These are phyloP conservation scores for Nothocercus julius DNA, from an alignment of 2,113 vertebrate genomes.

Conservation along the genomic window DNA sequence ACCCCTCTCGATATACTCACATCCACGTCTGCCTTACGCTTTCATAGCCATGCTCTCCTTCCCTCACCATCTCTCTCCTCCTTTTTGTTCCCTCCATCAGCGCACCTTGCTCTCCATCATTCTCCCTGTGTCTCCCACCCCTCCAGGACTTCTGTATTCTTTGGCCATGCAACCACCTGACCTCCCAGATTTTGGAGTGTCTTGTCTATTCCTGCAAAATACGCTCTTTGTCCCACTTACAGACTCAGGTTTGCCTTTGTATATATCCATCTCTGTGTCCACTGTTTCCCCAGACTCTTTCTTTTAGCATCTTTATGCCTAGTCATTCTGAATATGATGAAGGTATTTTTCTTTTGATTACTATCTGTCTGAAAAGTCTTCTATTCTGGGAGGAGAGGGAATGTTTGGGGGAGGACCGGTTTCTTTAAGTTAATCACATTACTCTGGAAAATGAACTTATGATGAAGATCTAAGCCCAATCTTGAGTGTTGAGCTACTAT, in stretches of 20 bases:
- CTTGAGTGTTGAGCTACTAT: background rate
- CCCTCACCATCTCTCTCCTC: background rate
- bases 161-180: fast-evolving
- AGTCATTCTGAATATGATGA: background rate
- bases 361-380: background rate
- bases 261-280: background rate
- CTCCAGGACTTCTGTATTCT: background rate
- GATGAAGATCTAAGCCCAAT: background rate
- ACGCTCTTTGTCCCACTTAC: background rate
- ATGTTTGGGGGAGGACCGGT: background rate
- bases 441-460: background rate
- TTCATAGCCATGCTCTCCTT: background rate
- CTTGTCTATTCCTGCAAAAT: background rate
- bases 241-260: background rate
- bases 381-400: background rate
- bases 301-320: background rate
- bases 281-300: background rate
- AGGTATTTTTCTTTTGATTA: background rate
- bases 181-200: background rate
- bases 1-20: background rate
- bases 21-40: background rate
- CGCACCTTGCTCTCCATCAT: background rate
- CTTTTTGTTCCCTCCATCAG: background rate
- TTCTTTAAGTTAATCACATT: background rate
- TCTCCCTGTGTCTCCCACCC: background rate